A percentile compares a stretch with the other conserved stretches of the same genome.
Conservation (phyloP, 2,113 vertebrate species). For the Sialia sialis region DNA sequence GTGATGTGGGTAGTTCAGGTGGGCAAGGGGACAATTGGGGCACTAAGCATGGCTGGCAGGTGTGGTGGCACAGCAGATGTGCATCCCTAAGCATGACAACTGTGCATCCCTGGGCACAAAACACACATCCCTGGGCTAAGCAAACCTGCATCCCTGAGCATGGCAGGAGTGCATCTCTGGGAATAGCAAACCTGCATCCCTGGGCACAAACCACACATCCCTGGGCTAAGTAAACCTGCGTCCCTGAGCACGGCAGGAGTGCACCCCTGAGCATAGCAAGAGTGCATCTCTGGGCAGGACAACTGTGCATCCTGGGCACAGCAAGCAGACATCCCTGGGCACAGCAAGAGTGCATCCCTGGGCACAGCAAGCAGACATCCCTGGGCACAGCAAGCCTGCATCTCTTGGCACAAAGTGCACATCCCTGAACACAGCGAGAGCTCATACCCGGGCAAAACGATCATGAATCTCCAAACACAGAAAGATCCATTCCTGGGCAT, state of each 20-base stretch:
- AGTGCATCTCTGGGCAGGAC: neutral
- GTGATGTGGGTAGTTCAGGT: neutral
- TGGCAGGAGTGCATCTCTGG: neutral
- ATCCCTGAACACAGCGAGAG: neutral
- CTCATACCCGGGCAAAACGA: neutral
- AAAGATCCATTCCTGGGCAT: neutral
- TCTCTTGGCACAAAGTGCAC: neutral
- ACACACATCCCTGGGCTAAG: no score
- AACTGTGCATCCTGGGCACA: accelerated
- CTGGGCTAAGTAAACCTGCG: neutral
- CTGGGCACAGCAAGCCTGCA: neutral
- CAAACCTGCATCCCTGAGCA: neutral
- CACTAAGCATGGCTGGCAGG: neutral
- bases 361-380: no score
- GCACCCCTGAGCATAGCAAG: neutral
- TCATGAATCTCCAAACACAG: accelerated
- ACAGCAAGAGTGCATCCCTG: neutral
- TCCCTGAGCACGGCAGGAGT: neutral
- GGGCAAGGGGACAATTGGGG: accelerated
- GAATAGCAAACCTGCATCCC: no score
- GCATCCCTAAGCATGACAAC: neutral
- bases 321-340: no score
- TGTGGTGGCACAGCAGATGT: accelerated
- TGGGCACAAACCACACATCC: neutral
- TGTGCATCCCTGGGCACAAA: neutral